Conservation (phyloP, 2,113 vertebrate genomes). For the Sceloporus undulatus region DNA sequence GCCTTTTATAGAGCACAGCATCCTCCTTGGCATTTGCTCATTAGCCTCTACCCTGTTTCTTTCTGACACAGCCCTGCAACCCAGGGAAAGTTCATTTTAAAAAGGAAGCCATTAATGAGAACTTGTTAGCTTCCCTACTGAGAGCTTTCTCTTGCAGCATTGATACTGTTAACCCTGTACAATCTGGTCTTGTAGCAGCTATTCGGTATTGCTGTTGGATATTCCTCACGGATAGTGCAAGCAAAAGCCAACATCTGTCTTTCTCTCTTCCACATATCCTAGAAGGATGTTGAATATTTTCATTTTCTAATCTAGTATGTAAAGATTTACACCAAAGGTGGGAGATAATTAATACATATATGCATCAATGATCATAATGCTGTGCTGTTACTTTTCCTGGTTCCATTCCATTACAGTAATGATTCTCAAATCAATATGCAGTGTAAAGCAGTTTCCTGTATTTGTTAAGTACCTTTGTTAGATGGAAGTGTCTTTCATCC, state of each 20-base stretch:
- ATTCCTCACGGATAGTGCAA: neutral
- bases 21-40: conserved; percentile 26
- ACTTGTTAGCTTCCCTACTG: neutral
- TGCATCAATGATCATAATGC: neutral
- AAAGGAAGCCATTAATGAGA: conserved; percentile 41
- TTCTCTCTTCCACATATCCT: neutral
- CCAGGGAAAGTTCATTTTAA: conserved; percentile 38
- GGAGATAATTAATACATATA: neutral
- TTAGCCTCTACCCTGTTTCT: fast-evolving
- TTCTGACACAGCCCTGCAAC: conserved; percentile 17
- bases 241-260: neutral
- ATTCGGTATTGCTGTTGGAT: neutral
- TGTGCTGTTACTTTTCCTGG: neutral
- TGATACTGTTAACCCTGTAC: neutral
- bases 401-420: neutral
- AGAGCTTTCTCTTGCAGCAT: fast-evolving
- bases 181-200: neutral
- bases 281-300: neutral
- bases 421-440: too few species aligned
- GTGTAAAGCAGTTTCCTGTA: neutral
- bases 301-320: neutral
- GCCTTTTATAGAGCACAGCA: neutral
- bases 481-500: too few species aligned
- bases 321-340: neutral
- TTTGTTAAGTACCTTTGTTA: too few species aligned